Evolutionary conservation across 2,113 vertebrate genomes (phyloP).

Genomic region (Tragelaphus imberbis): DNA sequence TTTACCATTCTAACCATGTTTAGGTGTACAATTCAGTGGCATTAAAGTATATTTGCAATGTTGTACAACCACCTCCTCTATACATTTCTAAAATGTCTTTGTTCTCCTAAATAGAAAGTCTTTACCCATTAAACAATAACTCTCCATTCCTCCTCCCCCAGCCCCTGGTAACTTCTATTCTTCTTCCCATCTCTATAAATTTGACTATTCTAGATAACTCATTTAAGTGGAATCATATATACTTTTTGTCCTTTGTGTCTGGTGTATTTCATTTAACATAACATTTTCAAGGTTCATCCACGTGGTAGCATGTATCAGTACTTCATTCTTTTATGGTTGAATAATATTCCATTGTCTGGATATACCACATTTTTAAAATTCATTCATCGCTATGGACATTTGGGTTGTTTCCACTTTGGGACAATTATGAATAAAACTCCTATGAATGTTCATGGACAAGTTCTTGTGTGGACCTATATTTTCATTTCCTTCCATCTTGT

Average conservation of each 20-base stretch:
- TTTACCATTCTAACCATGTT: not conserved
- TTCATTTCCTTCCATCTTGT: conserved; percentile 5
- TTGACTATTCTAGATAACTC: not conserved
- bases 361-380: not conserved
- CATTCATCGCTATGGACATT: conserved; percentile 3
- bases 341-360: conserved; percentile 14
- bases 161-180: not conserved
- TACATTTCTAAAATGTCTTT: conserved; percentile 24
- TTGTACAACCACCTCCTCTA: not conserved
- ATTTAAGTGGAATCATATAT: not conserved
- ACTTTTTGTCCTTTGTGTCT: not conserved
- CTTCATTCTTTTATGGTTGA: not conserved
- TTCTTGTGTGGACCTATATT: not conserved
- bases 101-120: conserved; percentile 26
- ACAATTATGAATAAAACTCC: conserved; percentile 1
- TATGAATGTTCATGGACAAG: not conserved
- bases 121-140: not conserved
- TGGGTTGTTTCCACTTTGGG: not conserved
- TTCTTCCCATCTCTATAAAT: conserved; percentile 5
- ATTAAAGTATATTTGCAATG: not conserved
- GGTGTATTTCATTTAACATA: conserved; percentile 24
- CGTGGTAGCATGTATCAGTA: not conserved
- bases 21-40: not conserved
- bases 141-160: not conserved
- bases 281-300: conserved; percentile 7